Evolutionary conservation across 2,888 invertebrate genomes (phyloP).

Genomic region (Thecocarcelia acutangulata): DNA sequence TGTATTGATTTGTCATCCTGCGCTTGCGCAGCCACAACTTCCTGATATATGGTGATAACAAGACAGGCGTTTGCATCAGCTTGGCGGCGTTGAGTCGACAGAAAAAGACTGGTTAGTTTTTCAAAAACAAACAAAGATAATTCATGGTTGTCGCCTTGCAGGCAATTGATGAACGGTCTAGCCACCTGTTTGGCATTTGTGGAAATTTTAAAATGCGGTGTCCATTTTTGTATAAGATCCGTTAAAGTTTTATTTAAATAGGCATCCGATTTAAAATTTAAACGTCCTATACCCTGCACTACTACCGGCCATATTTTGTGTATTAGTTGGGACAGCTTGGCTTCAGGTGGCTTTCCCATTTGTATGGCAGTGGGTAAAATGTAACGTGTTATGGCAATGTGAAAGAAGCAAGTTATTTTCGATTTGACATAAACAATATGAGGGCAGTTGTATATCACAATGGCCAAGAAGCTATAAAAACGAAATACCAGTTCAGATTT

Average conservation of each 20-base stretch:
- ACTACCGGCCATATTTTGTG: constrained; percentile 83
- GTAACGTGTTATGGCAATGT: constrained; percentile 82
- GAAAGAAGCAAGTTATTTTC: constrained; percentile 82
- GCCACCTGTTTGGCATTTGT: constrained; percentile 77
- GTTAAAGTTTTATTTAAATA: constrained; percentile 82
- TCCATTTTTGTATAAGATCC: constrained; percentile 82
- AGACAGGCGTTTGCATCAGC: constrained; percentile 77
- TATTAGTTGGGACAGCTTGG: constrained; percentile 81
- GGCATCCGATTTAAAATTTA: constrained; percentile 82
- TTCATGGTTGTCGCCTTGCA: constrained; percentile 75
- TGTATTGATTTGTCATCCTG: constrained; percentile 46
- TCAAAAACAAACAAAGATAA: constrained; percentile 77
- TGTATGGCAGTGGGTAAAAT: constrained; percentile 82
- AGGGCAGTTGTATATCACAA: constrained; percentile 80
- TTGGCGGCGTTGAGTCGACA: constrained; percentile 78
- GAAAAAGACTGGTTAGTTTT: constrained; percentile 76
- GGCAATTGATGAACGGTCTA: constrained; percentile 76
- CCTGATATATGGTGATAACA: constrained; percentile 78
- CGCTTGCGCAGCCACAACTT: constrained; percentile 72
- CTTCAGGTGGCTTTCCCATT: constrained; percentile 81
- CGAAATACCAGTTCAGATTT: constrained; percentile 77
- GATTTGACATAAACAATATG: constrained; percentile 78
- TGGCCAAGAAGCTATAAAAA: constrained; percentile 80
- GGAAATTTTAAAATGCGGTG: constrained; percentile 79
- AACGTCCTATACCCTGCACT: constrained; percentile 82